Base-by-base conservation (phyloP, 2,888 invertebrate genomes). In the Zaprionus bogoriensis region DNA sequence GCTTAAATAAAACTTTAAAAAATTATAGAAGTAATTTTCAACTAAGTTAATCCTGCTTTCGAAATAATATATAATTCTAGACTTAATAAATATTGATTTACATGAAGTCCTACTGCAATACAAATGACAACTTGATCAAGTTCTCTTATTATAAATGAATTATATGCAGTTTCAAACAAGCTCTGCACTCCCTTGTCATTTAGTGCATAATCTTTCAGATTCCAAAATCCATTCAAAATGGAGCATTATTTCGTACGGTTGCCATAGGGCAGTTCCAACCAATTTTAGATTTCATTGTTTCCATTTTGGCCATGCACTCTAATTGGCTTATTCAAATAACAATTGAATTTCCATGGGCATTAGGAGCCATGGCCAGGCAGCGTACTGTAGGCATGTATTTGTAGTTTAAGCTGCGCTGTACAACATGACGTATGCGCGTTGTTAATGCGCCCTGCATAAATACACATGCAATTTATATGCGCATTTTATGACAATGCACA, bases 381-480 rank as follows among this genome's bases (percentile, higher is more conserved):
- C 17, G 23, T 48, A 17, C 36, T 10, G 25, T 19, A 19, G 36
- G 30, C 22, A 53, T 50, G 32, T 47, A 14, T 30, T 47, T 19
- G 30, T 10, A 50, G 54, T 28, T 23, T 30, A 41, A 36, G 59
- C 57, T 62, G 19, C n/a, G 47, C 44, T 67, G 80, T 72, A 53
- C 72, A 60, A 71, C 79, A 73, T 67, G 79, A 61, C 82, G 83
- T 73, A 75, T 75, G 70, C 68, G 76, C 79, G 71, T 65, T 85
- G 74, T 85, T 78, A 74, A 83, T 77, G 84, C 48, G 73, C 54
- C 52, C 62, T 53, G 67, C 80, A 78, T 78, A 69, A 74, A 74
- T 74, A 78, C 70, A 62, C 44, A 59, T 63, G 79, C 73, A 59
- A 78, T 68, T 77, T 77, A 76, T 70, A 76, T 79, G 83, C 69